Evolutionary conservation across 2,888 invertebrate genomes (phyloP).

Genomic region (Crioceris asparagi): DNA sequence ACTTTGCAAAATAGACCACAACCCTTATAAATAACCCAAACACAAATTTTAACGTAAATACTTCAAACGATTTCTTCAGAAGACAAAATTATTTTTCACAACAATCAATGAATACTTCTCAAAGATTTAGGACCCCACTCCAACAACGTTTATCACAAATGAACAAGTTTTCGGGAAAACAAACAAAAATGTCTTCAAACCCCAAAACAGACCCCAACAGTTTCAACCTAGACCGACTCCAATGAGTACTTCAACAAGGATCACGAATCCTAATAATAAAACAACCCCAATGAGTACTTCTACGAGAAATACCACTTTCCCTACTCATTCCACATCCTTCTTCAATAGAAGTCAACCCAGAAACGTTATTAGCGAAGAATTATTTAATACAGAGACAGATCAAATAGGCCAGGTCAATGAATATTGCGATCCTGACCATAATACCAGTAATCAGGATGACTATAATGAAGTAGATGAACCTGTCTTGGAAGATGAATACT

Average conservation of each 20-base stretch:
- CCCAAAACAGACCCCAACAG: too few species aligned
- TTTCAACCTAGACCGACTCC: too few species aligned
- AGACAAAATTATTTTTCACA: constrained; percentile 1
- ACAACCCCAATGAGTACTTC: constrained; percentile 3
- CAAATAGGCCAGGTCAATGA: neutral
- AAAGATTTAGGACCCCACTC: neutral
- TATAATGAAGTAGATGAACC: neutral
- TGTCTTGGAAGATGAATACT: neutral
- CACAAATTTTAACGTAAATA: constrained; percentile 3
- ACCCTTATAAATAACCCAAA: neutral
- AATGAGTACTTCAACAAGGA: neutral
- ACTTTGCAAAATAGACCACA: too few species aligned
- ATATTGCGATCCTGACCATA: neutral
- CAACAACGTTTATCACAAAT: constrained; percentile 2
- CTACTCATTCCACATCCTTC: too few species aligned
- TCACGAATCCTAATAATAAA: too few species aligned
- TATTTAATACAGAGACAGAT: neutral
- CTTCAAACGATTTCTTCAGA: too few species aligned
- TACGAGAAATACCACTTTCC: constrained; percentile 1
- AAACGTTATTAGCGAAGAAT: neutral
- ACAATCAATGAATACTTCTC: constrained; percentile 1
- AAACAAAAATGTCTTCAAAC: neutral
- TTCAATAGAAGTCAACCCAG: too few species aligned
- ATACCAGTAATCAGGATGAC: neutral
- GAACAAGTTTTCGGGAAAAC: too few species aligned